Base-by-base conservation (phyloP, 2,888 invertebrate genomes). In the Harpagoxenus sublaevis region DNA sequence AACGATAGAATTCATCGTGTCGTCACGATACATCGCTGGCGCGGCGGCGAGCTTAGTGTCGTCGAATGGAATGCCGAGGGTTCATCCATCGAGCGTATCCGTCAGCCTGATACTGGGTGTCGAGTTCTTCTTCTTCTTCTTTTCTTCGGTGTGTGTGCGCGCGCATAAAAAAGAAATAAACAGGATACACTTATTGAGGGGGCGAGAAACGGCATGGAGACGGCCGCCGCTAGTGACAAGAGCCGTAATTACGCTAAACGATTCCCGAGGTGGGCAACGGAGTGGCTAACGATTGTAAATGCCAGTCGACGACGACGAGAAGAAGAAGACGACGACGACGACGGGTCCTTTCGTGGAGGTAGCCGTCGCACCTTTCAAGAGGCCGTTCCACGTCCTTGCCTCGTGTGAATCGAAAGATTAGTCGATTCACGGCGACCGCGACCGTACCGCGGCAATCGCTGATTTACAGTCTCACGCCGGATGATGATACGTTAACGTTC, bases 161-260 rank as follows among this genome's bases (percentile, higher is more conserved):
- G 71, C 63, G 48, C 75, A n/a, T 65, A 55, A 66, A 83, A 83
- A 55, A 84, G 88, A 88, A 87, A 86, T 90, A 85, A 90, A 88
- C 86, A 83, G 88, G 86, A 82, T 86, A 87, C 86, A 86, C 88
- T 88, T 85, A 85, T 88, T 88, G 53, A 84, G 70, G 55, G 57
- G 78, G 60, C 63, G 71, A 18, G 65, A 51, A 48, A 57, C 28
- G 71, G 45, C 31, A 48, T 35, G 57, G 31, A 63, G 79, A 71
- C 55, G 55, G 9, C 62, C 78, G 51, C 31, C 57, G 65, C 42
- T 57, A 82, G 91, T 87, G 91, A 92, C 92, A 92, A 92, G 92
- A 90, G 92, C 87, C 90, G 89, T 92, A 92, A 92, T 92, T 92
- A 91, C 91, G 89, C 89, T 91, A 92, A 92, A 91, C 90, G 91